Base-by-base conservation (phyloP, 2,797 vertebrate genomes). In the Tachyglossus aculeatus region DNA sequence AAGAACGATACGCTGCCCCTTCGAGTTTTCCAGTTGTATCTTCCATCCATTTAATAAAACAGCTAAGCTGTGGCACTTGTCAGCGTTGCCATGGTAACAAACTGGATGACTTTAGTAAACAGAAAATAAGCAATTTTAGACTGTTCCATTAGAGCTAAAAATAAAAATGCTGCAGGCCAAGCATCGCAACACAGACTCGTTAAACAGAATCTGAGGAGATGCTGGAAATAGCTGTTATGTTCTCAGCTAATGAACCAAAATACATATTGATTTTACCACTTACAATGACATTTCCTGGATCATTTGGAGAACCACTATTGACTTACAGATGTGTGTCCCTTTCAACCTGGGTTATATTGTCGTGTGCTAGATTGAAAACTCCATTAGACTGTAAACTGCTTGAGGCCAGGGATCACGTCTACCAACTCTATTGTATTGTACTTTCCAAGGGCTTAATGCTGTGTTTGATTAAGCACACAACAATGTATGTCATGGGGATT, bases 111-210 rank as follows among this genome's bases (percentile, higher is more conserved):
- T 92, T 93, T 90, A 90, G 89, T 94, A 94, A 94, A 94, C 86
- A 93, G 90, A 94, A 93, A 92, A 93, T 91, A 94, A 90, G 88
- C 91, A 91, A 92, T 93, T 91, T 92, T 91, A 89, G 88, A 79
- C 83, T 81, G 84, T 86, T 91, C 86, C 65, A 89, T 87, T 90
- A 88, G 77, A 68, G 67, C 86, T 93, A 93, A 92, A 94, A 93
- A 93, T 93, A 94, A 91, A 87, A 86, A 34, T 67, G 88, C 90
- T 90, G 86, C 82, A 90, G 91, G 89, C 86, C 71, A 87, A 74
- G 71, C 68, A 77, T 87, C 81, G 81, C 81, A 82, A 86, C 84
- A 78, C 39, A 88, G 70, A 80, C 77, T 88, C 78, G 80, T 90
- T 89, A 88, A 90, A 89, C 69, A 85, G 83, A 52, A 44, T 61